Conservation (phyloP, 2,797 vertebrate species). For the Notoglanidium macrostoma region DNA sequence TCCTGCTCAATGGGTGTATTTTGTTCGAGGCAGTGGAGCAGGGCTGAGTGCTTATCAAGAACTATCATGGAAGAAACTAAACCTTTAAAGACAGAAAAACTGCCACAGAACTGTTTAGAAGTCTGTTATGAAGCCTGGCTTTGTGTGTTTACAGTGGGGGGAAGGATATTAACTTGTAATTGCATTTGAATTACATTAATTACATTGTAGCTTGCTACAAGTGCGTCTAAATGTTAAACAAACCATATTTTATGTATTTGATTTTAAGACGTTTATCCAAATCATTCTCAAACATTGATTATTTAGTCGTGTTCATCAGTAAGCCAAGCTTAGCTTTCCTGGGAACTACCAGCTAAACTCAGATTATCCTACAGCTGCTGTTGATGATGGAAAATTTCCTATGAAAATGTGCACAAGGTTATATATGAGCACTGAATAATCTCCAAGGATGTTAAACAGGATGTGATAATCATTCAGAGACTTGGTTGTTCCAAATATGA, state of each 20-base stretch:
- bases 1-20: constrained; percentile 50
- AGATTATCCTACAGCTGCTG: neutral
- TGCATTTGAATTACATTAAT: neutral
- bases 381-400: neutral
- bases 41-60: constrained; percentile 38
- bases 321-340: neutral
- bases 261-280: neutral
- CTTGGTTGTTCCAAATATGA: neutral
- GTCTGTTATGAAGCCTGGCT: neutral
- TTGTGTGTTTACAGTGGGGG: neutral
- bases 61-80: constrained; percentile 40
- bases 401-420: neutral
- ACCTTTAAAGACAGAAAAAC: constrained; percentile 28
- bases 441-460: neutral
- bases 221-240: too few species aligned
- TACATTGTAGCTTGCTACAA: neutral
- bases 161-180: neutral
- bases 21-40: constrained; percentile 48
- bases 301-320: neutral
- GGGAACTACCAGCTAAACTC: neutral
- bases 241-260: neutral
- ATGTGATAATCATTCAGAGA: neutral
- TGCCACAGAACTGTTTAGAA: constrained; percentile 23
- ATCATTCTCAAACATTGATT: neutral
- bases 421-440: neutral